Percentiles rank a stretch among this genome's conserved stretches.
Conservation (phyloP, 2,888 invertebrate species). For the Allygus modestus region DNA sequence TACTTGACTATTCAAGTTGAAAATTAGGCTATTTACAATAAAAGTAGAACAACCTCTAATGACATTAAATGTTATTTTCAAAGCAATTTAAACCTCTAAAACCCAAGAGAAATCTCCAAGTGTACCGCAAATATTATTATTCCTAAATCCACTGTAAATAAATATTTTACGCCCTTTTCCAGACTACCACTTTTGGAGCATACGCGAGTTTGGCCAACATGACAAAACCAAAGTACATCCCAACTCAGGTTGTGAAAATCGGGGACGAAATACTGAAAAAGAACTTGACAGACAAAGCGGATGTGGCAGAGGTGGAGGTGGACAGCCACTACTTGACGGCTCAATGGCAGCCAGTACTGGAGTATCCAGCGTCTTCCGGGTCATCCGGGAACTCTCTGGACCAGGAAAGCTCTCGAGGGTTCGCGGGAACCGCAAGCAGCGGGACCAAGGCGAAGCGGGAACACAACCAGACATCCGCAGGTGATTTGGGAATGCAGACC, state of each 20-base stretch:
- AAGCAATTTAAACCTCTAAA: too few species aligned
- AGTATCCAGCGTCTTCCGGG: conserved; percentile 63
- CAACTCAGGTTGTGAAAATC: conserved; percentile 73
- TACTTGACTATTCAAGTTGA: too few species aligned
- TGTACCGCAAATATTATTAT: too few species aligned
- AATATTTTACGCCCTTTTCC: too few species aligned
- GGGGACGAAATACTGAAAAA: conserved; percentile 73
- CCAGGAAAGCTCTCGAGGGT: conserved; percentile 39
- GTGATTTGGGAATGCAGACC: background rate
- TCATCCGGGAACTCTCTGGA: conserved; percentile 61
- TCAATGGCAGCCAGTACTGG: conserved; percentile 64
- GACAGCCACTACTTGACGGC: conserved; percentile 64
- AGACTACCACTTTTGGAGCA: conserved; percentile 11
- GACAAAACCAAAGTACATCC: conserved; percentile 65
- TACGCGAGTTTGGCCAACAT: conserved; percentile 12
- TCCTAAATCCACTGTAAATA: too few species aligned
- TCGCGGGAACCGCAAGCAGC: background rate
- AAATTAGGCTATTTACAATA: too few species aligned
- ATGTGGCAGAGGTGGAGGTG: conserved; percentile 66
- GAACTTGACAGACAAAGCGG: conserved; percentile 65
- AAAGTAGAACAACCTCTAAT: too few species aligned
- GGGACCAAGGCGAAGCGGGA: conserved; percentile 26
- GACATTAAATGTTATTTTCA: too few species aligned
- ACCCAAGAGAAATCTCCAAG: too few species aligned
- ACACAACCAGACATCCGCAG: conserved; percentile 30